Conservation (phyloP, 2,888 invertebrate species). For the Agrotis puta region DNA sequence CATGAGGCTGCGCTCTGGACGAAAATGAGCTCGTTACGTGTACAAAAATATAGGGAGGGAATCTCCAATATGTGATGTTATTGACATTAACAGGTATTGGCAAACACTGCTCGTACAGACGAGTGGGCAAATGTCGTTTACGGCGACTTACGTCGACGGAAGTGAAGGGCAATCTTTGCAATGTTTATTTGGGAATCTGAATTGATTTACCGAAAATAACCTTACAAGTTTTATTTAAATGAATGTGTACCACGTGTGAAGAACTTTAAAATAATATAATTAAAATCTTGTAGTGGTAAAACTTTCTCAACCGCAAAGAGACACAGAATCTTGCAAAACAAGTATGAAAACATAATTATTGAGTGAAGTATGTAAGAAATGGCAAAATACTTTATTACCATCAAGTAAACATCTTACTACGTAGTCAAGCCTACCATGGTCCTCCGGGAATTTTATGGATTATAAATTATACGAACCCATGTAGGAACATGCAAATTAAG, state of each 20-base stretch:
- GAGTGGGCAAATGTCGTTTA: constrained; percentile 57
- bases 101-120: constrained; percentile 62
- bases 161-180: constrained; percentile 31
- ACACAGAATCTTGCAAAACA: not conserved
- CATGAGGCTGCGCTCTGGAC: constrained; percentile 67
- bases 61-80: constrained; percentile 64
- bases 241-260: too few species aligned
- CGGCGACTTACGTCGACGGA: constrained; percentile 40
- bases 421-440: too few species aligned
- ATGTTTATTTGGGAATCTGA: constrained; percentile 34
- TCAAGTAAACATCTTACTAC: too few species aligned
- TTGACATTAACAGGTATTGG: constrained; percentile 65
- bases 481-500: too few species aligned
- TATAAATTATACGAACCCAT: too few species aligned
- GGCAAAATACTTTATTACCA: too few species aligned
- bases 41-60: constrained; percentile 67
- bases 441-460: too few species aligned
- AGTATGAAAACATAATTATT: constrained; percentile 13
- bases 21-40: constrained; percentile 75
- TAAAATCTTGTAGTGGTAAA: not conserved
- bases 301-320: not conserved
- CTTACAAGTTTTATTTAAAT: not conserved
- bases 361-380: too few species aligned
- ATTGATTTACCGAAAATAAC: constrained; percentile 6
- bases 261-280: not conserved